Evolutionary conservation across 2,888 invertebrate genomes (phyloP).

Genomic region (Rhopalosiphum nymphaeae): DNA sequence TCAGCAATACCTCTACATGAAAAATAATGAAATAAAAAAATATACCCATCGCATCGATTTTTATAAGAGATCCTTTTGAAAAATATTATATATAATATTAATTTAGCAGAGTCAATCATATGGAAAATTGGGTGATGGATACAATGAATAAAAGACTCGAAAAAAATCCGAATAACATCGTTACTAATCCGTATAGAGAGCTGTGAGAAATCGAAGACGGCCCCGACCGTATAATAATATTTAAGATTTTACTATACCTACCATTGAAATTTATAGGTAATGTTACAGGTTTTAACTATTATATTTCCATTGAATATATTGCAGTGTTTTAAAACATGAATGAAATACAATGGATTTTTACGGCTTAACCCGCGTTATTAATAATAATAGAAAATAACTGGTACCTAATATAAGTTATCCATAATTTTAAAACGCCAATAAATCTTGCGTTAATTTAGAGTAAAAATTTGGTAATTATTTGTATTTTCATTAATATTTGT

Average conservation of each 20-base stretch:
- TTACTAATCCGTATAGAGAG: slow-evolving; percentile 4
- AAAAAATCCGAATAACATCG: neutral
- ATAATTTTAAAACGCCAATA: neutral
- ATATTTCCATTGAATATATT: neutral
- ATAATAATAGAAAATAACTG: neutral
- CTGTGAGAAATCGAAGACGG: slow-evolving; percentile 22
- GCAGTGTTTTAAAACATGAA: neutral
- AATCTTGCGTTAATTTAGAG: neutral
- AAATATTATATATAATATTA: slow-evolving; percentile 29
- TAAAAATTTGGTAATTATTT: neutral
- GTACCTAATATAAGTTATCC: neutral
- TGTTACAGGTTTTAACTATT: neutral
- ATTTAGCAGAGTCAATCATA: slow-evolving; percentile 22
- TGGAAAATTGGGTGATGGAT: slow-evolving; percentile 14
- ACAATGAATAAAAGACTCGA: neutral
- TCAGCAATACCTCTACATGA: slow-evolving; percentile 1
- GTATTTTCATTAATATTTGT: neutral
- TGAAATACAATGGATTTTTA: neutral
- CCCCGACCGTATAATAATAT: neutral
- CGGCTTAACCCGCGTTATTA: neutral
- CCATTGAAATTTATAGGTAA: neutral
- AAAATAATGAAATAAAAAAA: slow-evolving; percentile 40
- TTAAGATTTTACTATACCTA: neutral
- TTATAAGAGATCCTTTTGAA: slow-evolving; percentile 15
- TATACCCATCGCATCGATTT: neutral